Conservation (phyloP, 2,888 invertebrate genomes). For the Carcina quercana region DNA sequence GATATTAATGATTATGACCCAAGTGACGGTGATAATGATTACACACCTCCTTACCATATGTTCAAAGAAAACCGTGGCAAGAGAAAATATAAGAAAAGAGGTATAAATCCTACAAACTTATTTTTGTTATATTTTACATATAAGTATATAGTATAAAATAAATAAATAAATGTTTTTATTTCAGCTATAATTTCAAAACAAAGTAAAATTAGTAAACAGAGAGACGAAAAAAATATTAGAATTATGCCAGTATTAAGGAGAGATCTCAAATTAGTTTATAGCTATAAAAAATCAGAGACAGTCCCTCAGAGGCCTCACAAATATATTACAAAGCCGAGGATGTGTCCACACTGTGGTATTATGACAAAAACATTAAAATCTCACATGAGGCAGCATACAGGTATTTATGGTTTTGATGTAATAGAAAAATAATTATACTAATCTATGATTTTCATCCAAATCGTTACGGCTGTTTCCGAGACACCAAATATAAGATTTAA, state of each 20-base stretch:
- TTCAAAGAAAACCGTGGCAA: constrained; percentile 10
- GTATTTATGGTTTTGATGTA: too few relatives aligned
- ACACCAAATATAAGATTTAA: too few relatives aligned
- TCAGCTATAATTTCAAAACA: neutral
- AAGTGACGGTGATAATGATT: constrained; percentile 20
- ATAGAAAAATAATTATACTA: too few relatives aligned
- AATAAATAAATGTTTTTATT: neutral
- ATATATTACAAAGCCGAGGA: constrained; percentile 10
- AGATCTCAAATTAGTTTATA: constrained; percentile 27
- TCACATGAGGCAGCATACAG: constrained; percentile 38
- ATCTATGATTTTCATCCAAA: too few relatives aligned
- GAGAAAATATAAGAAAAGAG: constrained; percentile 11
- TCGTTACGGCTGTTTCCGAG: too few relatives aligned
- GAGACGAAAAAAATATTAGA: constrained; percentile 12
- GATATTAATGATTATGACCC: constrained; percentile 19
- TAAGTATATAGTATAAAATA: too few relatives aligned
- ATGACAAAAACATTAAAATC: constrained; percentile 23
- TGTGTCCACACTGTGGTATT: constrained; percentile 50
- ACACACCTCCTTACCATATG: constrained; percentile 11
- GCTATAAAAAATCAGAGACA: constrained; percentile 9
- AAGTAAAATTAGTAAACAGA: constrained; percentile 1
- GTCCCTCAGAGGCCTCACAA: neutral
- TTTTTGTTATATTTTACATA: too few relatives aligned
- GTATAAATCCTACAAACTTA: too few relatives aligned
- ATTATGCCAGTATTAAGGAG: constrained; percentile 37